Conservation (phyloP, 2,888 invertebrate species). For the Drosophila hamatofila region DNA sequence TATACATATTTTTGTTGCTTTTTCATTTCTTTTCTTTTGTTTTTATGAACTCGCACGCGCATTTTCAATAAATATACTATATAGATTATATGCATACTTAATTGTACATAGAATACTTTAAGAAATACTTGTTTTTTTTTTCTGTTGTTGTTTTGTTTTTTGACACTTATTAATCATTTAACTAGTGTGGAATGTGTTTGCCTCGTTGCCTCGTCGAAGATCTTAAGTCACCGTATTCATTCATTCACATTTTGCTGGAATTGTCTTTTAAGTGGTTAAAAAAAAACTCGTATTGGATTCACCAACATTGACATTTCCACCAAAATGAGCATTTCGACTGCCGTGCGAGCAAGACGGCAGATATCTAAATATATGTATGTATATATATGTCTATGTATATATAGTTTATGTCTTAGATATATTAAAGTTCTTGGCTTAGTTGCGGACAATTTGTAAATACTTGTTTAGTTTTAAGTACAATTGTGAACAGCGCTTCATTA, state of each 20-base stretch:
- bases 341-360: conserved; percentile 33
- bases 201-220: conserved; percentile 42
- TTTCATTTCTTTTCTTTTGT: background rate
- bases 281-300: conserved; percentile 10
- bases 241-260: conserved; percentile 23
- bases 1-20: background rate
- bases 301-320: conserved; percentile 26
- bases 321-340: conserved; percentile 31
- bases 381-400: conserved; percentile 10
- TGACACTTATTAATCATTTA: conserved; percentile 49
- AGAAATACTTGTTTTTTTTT: conserved; percentile 51
- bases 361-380: conserved; percentile 15
- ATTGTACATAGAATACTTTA: conserved; percentile 58
- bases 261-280: conserved; percentile 11
- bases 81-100: conserved; percentile 26
- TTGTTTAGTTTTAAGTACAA: conserved; percentile 49
- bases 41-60: conserved; percentile 21
- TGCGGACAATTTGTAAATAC: conserved; percentile 44
- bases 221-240: conserved; percentile 14
- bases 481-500: conserved; percentile 32
- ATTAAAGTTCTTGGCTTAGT: conserved; percentile 57
- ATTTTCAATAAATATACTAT: conserved; percentile 41
- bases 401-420: conserved; percentile 21
- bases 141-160: conserved; percentile 1
- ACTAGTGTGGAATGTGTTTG: conserved; percentile 56